A percentile compares a stretch with the other conserved stretches of the same genome.
phyloP scores from a whole-genome alignment of 2,113 vertebrate genomes.

The Sinosuthora webbiana region DNA sequence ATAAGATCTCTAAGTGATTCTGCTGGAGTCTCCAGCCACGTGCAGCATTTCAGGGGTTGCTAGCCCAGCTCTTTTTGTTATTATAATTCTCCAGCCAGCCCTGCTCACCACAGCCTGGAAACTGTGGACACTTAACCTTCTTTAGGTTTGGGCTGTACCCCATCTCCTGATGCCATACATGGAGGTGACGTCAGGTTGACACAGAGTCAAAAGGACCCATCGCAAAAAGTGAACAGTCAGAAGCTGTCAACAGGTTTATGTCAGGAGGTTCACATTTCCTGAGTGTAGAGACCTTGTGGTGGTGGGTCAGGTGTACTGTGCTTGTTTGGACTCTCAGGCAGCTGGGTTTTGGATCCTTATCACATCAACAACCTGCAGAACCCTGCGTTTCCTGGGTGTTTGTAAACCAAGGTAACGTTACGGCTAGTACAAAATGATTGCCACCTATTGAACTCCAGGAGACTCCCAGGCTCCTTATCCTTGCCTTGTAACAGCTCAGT shows the following conservation, averaged over 20 bases:
- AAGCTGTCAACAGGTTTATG: not conserved
- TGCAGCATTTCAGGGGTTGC: not conserved
- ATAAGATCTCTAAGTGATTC: not conserved
- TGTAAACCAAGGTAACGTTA: not conserved
- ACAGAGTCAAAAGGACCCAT: not conserved
- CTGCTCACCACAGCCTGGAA: not conserved
- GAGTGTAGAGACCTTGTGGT: not conserved
- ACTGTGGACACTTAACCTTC: rapidly evolving
- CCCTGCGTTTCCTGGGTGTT: rapidly evolving
- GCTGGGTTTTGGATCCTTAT: not conserved
- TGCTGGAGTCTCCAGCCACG: not conserved
- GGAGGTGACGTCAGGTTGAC: not conserved
- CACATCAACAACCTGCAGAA: not conserved
- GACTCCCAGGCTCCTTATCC: not conserved
- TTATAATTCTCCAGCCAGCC: not conserved
- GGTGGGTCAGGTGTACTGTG: not conserved
- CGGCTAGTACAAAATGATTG: not conserved
- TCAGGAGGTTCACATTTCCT: not conserved
- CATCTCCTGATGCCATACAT: rapidly evolving
- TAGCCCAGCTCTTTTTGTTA: not conserved
- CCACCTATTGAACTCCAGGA: not conserved
- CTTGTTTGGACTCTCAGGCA: not conserved
- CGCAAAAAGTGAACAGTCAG: rapidly evolving
- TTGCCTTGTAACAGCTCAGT: not conserved
- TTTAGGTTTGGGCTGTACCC: not conserved